A percentile compares a stretch with the other conserved stretches of the same genome.
These are phyloP conservation scores for Scaptomyza cyrtandrae DNA, from an alignment of 2,888 invertebrate genomes.

Conservation along the genomic window DNA sequence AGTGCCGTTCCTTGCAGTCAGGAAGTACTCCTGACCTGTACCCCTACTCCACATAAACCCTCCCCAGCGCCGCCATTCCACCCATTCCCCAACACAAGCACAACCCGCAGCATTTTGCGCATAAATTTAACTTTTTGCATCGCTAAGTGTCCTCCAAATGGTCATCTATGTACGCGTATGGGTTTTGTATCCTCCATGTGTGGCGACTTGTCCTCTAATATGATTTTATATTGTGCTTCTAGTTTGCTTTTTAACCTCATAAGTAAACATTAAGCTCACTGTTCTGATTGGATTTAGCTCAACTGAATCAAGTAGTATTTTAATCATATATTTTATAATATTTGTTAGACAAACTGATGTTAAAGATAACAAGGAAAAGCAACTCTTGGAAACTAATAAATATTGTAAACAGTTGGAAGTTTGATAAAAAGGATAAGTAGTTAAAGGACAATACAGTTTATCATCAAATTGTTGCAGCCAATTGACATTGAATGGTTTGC, in stretches of 20 bases:
- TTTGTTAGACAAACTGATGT: background rate
- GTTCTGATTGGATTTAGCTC: constrained; percentile 5
- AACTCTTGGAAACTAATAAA: background rate
- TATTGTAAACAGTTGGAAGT: too few relatives aligned
- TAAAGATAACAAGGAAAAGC: constrained; percentile 8
- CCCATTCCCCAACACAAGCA: background rate
- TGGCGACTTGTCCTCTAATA: constrained; percentile 38
- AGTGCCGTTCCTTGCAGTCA: constrained; percentile 65
- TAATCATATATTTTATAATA: constrained; percentile 34
- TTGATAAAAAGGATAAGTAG: background rate
- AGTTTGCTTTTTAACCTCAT: background rate
- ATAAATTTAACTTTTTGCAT: constrained; percentile 72
- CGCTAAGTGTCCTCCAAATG: constrained; percentile 56
- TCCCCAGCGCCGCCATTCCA: too few relatives aligned
- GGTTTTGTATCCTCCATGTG: constrained; percentile 14
- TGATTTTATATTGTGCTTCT: constrained; percentile 13
- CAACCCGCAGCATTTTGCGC: constrained; percentile 32
- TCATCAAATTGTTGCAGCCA: constrained; percentile 10
- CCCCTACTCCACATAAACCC: background rate
- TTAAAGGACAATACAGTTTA: background rate
- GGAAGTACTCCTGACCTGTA: constrained; percentile 61
- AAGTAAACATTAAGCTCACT: constrained; percentile 9
- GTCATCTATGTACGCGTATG: constrained; percentile 25
- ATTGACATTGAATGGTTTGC: constrained; percentile 25
- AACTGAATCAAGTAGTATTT: constrained; percentile 17